These are phyloP conservation scores for Linnaemya vulpina DNA, from an alignment of 2,888 invertebrate species.

Conservation along the genomic window DNA sequence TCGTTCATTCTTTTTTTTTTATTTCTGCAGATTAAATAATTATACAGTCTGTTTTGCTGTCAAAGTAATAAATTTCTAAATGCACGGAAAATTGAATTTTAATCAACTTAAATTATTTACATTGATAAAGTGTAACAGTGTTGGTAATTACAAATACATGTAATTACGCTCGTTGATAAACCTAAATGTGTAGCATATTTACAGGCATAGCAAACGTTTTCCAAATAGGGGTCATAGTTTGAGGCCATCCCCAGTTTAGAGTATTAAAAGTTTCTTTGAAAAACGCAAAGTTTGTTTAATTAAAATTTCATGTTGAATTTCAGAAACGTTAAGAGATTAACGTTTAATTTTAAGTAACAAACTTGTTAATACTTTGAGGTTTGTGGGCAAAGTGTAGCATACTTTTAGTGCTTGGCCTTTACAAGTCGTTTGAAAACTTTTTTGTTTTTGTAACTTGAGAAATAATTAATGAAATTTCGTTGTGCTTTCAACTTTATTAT, in stretches of 20 bases:
- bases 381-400: not conserved
- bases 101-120: conserved; percentile 63
- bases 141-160: conserved; percentile 25
- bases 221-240: not conserved
- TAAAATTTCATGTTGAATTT: not conserved
- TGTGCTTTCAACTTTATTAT: not conserved
- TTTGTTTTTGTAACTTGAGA: no score
- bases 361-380: not conserved
- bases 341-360: not conserved
- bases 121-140: not conserved
- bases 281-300: not conserved
- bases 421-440: not conserved
- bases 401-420: not conserved
- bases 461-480: no score
- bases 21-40: conserved; percentile 45
- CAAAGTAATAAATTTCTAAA: conserved; percentile 64
- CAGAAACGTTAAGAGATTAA: not conserved
- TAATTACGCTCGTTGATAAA: conserved; percentile 26
- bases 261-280: not conserved
- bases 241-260: not conserved
- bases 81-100: conserved; percentile 65
- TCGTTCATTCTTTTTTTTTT: no score
- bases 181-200: not conserved
- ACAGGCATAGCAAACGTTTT: not conserved
- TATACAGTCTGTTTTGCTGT: conserved; percentile 39